These are phyloP conservation scores for Pterocles gutturalis DNA, from an alignment of 2,113 vertebrate species.

Conservation along the genomic window DNA sequence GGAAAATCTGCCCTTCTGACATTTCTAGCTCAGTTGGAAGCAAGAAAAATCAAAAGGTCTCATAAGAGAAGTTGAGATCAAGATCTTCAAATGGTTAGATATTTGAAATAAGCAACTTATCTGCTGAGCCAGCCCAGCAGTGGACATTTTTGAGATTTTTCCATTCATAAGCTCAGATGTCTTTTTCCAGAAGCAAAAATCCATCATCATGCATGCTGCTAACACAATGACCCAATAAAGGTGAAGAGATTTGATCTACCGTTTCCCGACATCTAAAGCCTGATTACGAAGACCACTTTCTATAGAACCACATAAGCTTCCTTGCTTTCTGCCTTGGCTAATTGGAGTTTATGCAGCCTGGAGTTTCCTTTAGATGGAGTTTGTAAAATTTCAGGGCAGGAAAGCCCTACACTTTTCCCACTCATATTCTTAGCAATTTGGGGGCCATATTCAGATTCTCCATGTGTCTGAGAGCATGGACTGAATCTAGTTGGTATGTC, in stretches of 20 bases:
- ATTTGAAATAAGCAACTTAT: not conserved
- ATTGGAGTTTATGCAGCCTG: not conserved
- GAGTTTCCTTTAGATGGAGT: not conserved
- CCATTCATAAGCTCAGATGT: not conserved
- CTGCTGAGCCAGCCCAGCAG: not conserved
- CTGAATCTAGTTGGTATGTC: not conserved
- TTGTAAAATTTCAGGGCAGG: not conserved
- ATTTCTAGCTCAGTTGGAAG: not conserved
- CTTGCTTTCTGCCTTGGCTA: not conserved
- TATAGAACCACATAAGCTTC: not conserved
- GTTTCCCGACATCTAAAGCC: not conserved
- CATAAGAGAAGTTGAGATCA: not conserved
- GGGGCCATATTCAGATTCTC: not conserved
- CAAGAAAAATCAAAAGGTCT: not conserved
- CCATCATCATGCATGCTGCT: not conserved
- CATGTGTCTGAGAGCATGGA: not conserved
- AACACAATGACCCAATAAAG: not conserved
- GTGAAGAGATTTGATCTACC: not conserved
- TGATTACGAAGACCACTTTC: accelerated
- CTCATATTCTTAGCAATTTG: not conserved
- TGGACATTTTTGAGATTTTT: not conserved
- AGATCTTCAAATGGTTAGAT: not conserved
- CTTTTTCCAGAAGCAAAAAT: not conserved
- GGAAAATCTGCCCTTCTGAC: not conserved
- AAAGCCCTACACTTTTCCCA: not conserved